Conservation (phyloP, 2,113 vertebrate species). For the Rousettus leschenaultii region DNA sequence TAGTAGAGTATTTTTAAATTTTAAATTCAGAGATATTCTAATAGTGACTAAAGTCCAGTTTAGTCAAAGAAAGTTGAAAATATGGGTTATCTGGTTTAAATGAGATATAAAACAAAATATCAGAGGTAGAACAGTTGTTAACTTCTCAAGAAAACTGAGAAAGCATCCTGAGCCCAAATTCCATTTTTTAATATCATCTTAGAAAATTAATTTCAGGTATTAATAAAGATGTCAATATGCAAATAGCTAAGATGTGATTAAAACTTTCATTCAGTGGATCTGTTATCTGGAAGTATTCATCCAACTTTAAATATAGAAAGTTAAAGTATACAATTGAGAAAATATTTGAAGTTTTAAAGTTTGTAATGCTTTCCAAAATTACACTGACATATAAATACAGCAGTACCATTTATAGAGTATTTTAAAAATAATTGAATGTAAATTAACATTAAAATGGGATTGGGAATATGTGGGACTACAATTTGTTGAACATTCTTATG, state of each 20-base stretch:
- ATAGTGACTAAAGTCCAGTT: background rate
- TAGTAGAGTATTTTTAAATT: background rate
- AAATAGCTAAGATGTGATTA: conserved; percentile 76
- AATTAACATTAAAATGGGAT: conserved; percentile 1
- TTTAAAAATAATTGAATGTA: conserved; percentile 12
- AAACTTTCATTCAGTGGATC: conserved; percentile 65
- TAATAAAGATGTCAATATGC: conserved; percentile 63
- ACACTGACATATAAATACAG: background rate
- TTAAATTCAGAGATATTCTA: background rate
- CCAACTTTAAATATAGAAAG: background rate
- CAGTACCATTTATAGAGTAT: conserved; percentile 21
- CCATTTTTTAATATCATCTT: background rate
- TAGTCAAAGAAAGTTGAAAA: background rate
- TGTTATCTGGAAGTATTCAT: conserved; percentile 67
- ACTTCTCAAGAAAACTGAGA: background rate
- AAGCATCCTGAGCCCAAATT: background rate
- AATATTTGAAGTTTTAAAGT: background rate
- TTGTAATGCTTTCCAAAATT: conserved; percentile 38
- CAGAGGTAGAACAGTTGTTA: background rate
- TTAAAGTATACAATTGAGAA: conserved; percentile 24
- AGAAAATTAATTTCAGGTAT: background rate
- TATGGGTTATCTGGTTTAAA: background rate
- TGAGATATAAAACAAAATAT: background rate
- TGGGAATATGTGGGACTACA: background rate
- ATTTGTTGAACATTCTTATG: conserved; percentile 18